Conservation (phyloP, 37 sponge, comb jelly and placozoan genomes). For the Petrosia ficiformis region DNA sequence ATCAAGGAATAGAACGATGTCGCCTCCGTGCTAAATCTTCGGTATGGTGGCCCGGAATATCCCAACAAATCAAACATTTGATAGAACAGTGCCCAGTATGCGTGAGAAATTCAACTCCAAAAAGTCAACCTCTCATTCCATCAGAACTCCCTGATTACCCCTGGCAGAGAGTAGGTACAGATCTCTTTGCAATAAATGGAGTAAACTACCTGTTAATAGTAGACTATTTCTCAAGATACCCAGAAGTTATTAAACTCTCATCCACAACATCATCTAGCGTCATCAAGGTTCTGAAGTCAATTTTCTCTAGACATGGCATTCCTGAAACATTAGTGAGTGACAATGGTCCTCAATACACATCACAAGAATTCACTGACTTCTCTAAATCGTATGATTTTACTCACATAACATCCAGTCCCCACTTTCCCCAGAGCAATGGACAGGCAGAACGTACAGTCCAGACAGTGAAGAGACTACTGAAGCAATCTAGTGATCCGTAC, state of each 20-base stretch:
- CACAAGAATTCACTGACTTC: conserved; percentile 14
- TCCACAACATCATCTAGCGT: conserved; percentile 12
- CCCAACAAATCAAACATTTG: background rate
- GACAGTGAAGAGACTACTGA: conserved; percentile 22
- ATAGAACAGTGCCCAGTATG: background rate
- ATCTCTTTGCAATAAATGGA: background rate
- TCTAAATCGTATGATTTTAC: background rate
- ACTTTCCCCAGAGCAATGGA: conserved; percentile 10
- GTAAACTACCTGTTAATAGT: background rate
- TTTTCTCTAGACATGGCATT: conserved; percentile 28
- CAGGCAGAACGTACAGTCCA: conserved; percentile 19
- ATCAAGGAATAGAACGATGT: conserved; percentile 16
- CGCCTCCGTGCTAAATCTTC: background rate
- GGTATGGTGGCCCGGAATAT: conserved; percentile 18
- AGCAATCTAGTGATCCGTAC: conserved; percentile 10
- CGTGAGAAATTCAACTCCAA: background rate
- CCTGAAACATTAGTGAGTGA: conserved; percentile 24
- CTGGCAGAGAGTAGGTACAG: conserved; percentile 22
- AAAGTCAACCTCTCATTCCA: conserved; percentile 16
- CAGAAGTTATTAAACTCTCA: conserved; percentile 6
- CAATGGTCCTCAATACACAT: conserved; percentile 35
- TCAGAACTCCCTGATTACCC: conserved; percentile 10
- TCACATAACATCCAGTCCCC: conserved; percentile 8
- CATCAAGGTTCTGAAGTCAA: conserved; percentile 5
- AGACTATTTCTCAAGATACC: background rate